A percentile compares a stretch with the other conserved stretches of the same genome.
Evolutionary conservation across 1,140 invertebrate genomes (phyloP).

Genomic region (Aethina tumida): DNA sequence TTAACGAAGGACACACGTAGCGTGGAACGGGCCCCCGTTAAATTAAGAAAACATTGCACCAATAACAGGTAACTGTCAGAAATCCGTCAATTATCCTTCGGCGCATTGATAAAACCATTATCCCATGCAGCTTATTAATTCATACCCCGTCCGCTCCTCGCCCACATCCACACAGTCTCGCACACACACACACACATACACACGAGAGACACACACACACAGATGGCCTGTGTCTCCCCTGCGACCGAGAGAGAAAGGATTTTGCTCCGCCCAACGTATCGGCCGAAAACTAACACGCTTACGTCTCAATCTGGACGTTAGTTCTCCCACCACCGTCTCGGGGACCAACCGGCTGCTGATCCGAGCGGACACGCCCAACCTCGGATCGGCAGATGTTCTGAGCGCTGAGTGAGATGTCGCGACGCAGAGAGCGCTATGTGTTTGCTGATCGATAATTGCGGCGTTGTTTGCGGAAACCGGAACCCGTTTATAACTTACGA

Average conservation of each 20-base stretch:
- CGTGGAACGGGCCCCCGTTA: too few relatives aligned
- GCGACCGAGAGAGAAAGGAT: too few relatives aligned
- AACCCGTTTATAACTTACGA: too few relatives aligned
- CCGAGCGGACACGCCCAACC: conserved; percentile 20
- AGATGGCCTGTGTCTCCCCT: too few relatives aligned
- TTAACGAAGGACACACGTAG: too few relatives aligned
- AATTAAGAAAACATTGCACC: too few relatives aligned
- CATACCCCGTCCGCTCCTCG: conserved; percentile 20
- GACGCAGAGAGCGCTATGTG: too few relatives aligned
- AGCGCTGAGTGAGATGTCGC: conserved; percentile 26
- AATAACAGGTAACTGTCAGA: conserved; percentile 9
- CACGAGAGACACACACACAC: too few relatives aligned
- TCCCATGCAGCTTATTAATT: conserved; percentile 28
- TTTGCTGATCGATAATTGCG: too few relatives aligned
- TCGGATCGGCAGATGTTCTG: conserved; percentile 22
- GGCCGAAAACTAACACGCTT: conserved; percentile 33
- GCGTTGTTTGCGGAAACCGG: too few relatives aligned
- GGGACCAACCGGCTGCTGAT: conserved; percentile 19
- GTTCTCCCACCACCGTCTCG: conserved; percentile 14
- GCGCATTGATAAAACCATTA: conserved; percentile 30
- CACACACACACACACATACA: too few relatives aligned
- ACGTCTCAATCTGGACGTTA: conserved; percentile 29
- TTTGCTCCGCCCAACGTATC: too few relatives aligned
- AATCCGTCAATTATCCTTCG: conserved; percentile 13
- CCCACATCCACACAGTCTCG: conserved; percentile 1